Percentiles rank a stretch among this genome's conserved stretches.
phyloP scores from a whole-genome alignment of 1,140 invertebrate genomes.

The Diprion similis region DNA sequence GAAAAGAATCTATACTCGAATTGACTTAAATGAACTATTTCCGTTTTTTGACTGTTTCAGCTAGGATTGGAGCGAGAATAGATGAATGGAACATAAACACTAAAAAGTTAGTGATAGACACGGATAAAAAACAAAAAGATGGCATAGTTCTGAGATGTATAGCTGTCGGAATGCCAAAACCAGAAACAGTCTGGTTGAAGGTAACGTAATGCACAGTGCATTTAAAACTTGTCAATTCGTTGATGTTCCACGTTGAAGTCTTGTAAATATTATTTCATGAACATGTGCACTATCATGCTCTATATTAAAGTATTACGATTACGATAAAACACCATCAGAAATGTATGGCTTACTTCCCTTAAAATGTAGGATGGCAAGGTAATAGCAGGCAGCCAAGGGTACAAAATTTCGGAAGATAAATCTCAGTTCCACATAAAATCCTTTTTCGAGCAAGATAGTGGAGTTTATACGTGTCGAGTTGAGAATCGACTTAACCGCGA shows the following conservation, averaged over 20 bases:
- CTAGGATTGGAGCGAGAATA: conserved; percentile 38
- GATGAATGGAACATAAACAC: conserved; percentile 38
- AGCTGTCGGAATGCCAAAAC: conserved; percentile 47
- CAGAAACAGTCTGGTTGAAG: conserved; percentile 52
- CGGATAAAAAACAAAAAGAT: conserved; percentile 32
- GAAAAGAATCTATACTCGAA: not conserved
- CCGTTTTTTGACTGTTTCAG: conserved; percentile 29
- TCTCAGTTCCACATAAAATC: conserved; percentile 54
- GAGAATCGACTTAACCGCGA: conserved; percentile 48
- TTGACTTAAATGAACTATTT: not conserved
- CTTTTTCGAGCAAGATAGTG: conserved; percentile 49
- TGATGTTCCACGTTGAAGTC: conserved; percentile 17
- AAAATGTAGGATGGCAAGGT: conserved; percentile 35
- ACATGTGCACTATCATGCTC: conserved; percentile 6
- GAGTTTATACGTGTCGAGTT: conserved; percentile 52
- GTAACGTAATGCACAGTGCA: conserved; percentile 32
- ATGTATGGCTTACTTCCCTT: conserved; percentile 33
- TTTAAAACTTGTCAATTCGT: not conserved
- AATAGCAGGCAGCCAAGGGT: conserved; percentile 41
- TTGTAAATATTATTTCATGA: conserved; percentile 16
- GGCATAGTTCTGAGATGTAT: conserved; percentile 42
- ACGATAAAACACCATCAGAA: conserved; percentile 26
- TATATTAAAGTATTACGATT: conserved; percentile 21
- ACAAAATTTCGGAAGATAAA: conserved; percentile 34
- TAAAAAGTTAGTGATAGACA: conserved; percentile 31